Base-by-base conservation (phyloP, 1,140 invertebrate genomes). In the Tribolium madens region DNA sequence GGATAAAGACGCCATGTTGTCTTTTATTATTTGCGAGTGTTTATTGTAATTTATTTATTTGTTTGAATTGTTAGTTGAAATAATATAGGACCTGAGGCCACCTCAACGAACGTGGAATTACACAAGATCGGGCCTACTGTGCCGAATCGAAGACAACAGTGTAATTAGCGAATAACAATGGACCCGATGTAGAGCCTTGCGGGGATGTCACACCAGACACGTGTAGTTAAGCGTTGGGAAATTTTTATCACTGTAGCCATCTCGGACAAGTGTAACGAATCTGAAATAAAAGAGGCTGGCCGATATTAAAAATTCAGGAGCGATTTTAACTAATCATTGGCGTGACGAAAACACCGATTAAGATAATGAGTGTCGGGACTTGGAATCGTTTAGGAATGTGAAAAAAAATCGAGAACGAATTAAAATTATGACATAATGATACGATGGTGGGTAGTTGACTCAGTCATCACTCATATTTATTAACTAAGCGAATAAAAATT, bases 291-390 rank as follows among this genome's bases (percentile, higher is more conserved):
- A 64, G 57, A 64, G 57, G 57, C 12, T 33, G 31, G 14, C 26
- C 57, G 57, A 64, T 64, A 64, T 64, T 31, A 64, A 64, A 64
- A 64, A 64, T 64, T 64, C 57, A 64, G 57, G 57, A 64, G 57
- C 57, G 31, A 64, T 64, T 64, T 64, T n/a, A 64, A 33, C 57
- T 64, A 64, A 64, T 64, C 57, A 33, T 64, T 33, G 57, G 9
- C 57, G 57, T 64, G 57, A 64, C 57, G 57, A 64, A 64, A 64
- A 64, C 26, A 64, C 26, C 57, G 57, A 64, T 64, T 64, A 64
- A 64, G 57, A 64, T 64, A 64, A 64, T 64, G 57, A 64, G 57
- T n/a, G 57, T 33, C 26, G 57, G 21, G 15, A 18, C 52, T 17
- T 21, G 6, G 18, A 57, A 57, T 7, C 57, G 13, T 14, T 13